phyloP scores from a whole-genome alignment of 1,140 invertebrate genomes.

The Bombyx mandarina region DNA sequence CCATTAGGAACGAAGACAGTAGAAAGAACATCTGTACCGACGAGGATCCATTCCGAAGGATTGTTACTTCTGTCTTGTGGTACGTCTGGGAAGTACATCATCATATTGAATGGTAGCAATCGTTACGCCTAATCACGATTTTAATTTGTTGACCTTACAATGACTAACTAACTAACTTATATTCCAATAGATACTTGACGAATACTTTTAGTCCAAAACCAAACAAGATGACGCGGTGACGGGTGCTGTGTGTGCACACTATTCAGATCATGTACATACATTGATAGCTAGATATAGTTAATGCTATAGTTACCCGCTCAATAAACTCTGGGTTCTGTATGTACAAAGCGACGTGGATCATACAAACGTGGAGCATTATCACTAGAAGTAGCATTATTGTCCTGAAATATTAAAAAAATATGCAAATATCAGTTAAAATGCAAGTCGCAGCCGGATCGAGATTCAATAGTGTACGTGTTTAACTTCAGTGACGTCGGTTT shows the following conservation, averaged over 20 bases:
- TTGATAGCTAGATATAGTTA: no score
- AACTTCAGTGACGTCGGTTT: no score
- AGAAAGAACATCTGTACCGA: conserved; percentile 38
- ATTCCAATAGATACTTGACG: no score
- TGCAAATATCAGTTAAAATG: neutral
- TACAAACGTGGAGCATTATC: conserved; percentile 21
- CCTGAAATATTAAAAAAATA: conserved; percentile 18
- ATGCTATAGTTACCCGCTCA: conserved; percentile 22
- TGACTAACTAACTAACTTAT: no score
- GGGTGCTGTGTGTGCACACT: no score
- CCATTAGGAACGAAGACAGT: conserved; percentile 40
- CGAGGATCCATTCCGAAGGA: conserved; percentile 34
- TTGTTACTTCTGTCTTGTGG: conserved; percentile 15
- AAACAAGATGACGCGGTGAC: no score
- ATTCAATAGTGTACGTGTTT: neutral
- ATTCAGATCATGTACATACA: no score
- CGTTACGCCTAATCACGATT: no score
- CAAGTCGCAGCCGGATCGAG: neutral
- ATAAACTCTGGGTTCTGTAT: conserved; percentile 24
- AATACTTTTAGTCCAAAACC: no score
- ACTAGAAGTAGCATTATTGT: conserved; percentile 25
- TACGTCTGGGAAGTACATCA: conserved; percentile 13
- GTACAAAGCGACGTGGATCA: conserved; percentile 25
- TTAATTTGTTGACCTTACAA: no score
- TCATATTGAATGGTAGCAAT: no score